Percentiles rank a stretch among this genome's conserved stretches.
phyloP scores from a whole-genome alignment of 2,113 vertebrate genomes.

The Bos javanicus region DNA sequence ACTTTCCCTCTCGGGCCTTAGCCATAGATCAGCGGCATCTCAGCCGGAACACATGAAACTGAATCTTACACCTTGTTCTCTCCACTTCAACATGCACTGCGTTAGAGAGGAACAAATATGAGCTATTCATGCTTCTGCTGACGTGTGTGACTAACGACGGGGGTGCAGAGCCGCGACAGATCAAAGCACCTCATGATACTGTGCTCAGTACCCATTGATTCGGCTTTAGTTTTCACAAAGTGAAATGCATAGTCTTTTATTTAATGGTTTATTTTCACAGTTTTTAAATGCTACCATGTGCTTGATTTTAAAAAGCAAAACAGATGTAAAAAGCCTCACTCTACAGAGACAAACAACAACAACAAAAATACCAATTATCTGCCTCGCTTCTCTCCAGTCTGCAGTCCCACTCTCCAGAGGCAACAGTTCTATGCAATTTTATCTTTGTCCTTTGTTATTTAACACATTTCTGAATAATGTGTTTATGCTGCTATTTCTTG shows the following conservation, averaged over 20 bases:
- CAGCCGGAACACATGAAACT: neutral
- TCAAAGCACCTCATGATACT: neutral
- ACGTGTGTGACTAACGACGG: neutral
- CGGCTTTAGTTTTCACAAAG: neutral
- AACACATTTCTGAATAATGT: neutral
- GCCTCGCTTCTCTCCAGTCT: neutral
- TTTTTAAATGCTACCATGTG: neutral
- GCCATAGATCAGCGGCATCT: neutral
- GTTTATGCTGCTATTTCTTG: neutral
- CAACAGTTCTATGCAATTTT: neutral
- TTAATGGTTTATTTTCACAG: neutral
- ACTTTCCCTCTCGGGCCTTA: neutral
- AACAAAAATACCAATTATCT: neutral
- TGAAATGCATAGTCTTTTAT: neutral
- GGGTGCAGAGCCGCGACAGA: neutral
- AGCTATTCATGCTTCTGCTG: neutral
- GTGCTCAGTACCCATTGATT: neutral
- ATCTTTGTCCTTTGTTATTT: neutral
- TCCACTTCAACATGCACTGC: neutral
- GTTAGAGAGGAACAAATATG: rapidly evolving
- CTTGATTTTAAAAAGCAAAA: neutral
- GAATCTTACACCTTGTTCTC: neutral
- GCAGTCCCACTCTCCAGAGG: neutral
- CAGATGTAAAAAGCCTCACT: neutral
- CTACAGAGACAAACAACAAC: neutral